These are phyloP conservation scores for Garrulus glandarius DNA, from an alignment of 2,797 vertebrate genomes.

Conservation along the genomic window DNA sequence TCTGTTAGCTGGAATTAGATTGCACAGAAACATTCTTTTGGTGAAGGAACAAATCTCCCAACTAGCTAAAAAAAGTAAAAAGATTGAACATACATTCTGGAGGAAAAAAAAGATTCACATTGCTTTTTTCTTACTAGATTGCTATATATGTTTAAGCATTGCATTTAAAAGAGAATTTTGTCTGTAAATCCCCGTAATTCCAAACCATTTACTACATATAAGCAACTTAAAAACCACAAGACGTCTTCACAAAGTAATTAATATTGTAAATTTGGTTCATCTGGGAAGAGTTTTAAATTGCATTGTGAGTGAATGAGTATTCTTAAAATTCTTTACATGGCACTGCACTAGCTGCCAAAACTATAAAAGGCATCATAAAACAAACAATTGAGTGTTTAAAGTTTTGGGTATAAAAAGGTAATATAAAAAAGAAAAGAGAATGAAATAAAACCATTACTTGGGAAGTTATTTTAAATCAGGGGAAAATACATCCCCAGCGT, in stretches of 20 bases:
- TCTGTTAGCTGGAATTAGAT: constrained; percentile 17
- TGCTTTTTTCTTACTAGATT: neutral
- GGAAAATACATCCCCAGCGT: neutral
- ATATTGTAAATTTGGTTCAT: constrained; percentile 29
- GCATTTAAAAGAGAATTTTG: neutral
- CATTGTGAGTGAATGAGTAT: neutral
- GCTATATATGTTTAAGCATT: neutral
- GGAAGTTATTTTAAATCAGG: neutral
- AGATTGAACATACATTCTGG: neutral
- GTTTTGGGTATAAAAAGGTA: neutral
- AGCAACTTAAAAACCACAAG: neutral
- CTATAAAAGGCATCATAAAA: constrained; percentile 35
- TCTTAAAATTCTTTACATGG: neutral
- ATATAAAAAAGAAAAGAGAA: neutral
- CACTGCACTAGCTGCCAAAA: neutral
- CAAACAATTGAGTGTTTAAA: constrained; percentile 30
- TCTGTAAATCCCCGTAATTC: neutral
- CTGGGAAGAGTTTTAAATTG: constrained; percentile 13
- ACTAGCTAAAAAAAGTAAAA: neutral
- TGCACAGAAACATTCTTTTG: neutral
- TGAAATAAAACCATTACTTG: neutral
- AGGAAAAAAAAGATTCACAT: neutral
- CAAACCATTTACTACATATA: neutral
- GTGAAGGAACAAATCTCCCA: constrained; percentile 2
- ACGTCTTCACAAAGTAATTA: constrained; percentile 21